Evolutionary conservation across 1,140 invertebrate genomes (phyloP), one percentile per base, ranked within the genome.

Genomic region (Papilio helenus): DNA sequence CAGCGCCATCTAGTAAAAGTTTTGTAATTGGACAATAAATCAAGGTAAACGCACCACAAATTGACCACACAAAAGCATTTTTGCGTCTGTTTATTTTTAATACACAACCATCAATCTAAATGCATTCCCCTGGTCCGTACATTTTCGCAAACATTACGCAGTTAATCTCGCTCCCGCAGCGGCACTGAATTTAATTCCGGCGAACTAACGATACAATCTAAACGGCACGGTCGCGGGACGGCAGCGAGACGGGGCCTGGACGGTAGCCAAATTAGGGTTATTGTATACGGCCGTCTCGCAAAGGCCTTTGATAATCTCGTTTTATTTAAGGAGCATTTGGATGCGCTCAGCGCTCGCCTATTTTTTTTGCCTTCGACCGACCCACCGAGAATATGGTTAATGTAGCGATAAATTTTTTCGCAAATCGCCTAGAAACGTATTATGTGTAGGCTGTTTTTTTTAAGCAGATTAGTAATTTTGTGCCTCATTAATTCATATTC

Each of bases 151-250:
- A 82, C 81, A 83, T 83, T 77, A 82, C 84, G 58, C 83, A 83
- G 83, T 85, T 86, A 86, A 86, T 86, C 83, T 83, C 72, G 74
- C 85, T 82, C 72, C 72, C 72, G n/a, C 39, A 51, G 79, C 81
- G 49, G 77, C 80, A 80, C 73, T 83, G 85, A 82, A 85, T 85
- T 85, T 85, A 84, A 87, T 85, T 85, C 85, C 82, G 82, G 84
- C 80, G 73, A 81, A 81, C 79, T 81, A 73, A 68, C 81, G 88
- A 89, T 89, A 88, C 88, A 86, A 89, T 89, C 88, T 89, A 87
- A 88, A 88, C 86, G 84, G 86, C 82, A 81, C 80, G 80, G 29
- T n/a, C 74, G 46, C 76, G 76, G 72, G 42, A 81, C 76, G 72
- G 78, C 39, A 72, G 44, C 77, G 77, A 23, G 55, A 44, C 79